Percentiles rank a stretch among this genome's conserved stretches.
Evolutionary conservation across 2,797 vertebrate genomes (phyloP).

Genomic region (Oreochromis mossambicus): DNA sequence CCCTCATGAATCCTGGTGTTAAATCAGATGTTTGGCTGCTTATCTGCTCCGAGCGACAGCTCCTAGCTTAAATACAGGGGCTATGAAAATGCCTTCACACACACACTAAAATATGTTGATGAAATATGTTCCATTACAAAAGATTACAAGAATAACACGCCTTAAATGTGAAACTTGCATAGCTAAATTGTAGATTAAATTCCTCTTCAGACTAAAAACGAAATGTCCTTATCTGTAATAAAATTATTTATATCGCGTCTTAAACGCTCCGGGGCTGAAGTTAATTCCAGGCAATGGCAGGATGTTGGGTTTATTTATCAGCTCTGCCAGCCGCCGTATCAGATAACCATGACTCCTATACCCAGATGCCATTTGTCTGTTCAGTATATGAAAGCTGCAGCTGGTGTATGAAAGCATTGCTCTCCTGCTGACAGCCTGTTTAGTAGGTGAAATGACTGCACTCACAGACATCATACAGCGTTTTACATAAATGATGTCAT

Average conservation of each 20-base stretch:
- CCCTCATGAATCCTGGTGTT: not conserved
- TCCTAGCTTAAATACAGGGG: not conserved
- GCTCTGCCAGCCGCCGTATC: not conserved
- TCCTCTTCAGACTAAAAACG: not conserved
- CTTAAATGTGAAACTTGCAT: not conserved
- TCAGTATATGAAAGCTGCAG: conserved; percentile 4
- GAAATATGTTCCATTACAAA: not conserved
- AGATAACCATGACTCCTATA: conserved; percentile 8
- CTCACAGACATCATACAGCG: not conserved
- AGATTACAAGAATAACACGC: not conserved
- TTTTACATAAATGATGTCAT: not conserved
- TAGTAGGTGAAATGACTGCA: not conserved
- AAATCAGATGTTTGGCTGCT: conserved; percentile 10
- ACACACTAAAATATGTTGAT: not conserved
- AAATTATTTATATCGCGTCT: not conserved
- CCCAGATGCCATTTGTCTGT: conserved; percentile 4
- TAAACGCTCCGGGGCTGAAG: not conserved
- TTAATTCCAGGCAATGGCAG: conserved; percentile 3
- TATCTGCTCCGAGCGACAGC: not conserved
- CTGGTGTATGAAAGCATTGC: conserved; percentile 24
- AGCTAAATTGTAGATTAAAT: not conserved
- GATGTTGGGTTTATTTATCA: not conserved
- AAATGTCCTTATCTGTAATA: not conserved
- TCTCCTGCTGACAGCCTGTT: not conserved
- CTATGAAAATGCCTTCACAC: not conserved